Evolutionary conservation across 2,888 invertebrate species (phyloP).

Genomic region (Cremastinae sp.): DNA sequence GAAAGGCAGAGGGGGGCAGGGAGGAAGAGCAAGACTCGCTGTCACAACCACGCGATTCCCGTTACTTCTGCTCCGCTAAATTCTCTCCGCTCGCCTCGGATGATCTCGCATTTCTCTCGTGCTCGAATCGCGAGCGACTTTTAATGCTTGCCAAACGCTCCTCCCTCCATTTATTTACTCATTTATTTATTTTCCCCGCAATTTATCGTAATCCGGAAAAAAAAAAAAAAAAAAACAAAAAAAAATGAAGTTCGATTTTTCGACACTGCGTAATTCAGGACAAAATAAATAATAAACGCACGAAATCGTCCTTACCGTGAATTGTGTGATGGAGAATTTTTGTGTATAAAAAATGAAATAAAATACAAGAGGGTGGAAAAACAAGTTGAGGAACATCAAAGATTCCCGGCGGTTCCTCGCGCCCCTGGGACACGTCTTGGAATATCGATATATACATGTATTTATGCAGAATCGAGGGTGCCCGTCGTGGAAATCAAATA

Average conservation of each 20-base stretch:
- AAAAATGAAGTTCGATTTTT: too few relatives aligned
- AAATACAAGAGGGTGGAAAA: constrained; percentile 40
- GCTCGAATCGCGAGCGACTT: constrained; percentile 68
- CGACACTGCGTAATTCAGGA: constrained; percentile 7
- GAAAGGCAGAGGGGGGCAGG: constrained; percentile 21
- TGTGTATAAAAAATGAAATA: constrained; percentile 57
- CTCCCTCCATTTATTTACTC: constrained; percentile 55
- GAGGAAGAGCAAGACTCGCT: constrained; percentile 40
- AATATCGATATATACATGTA: constrained; percentile 71
- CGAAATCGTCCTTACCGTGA: not conserved
- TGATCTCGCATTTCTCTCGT: constrained; percentile 70
- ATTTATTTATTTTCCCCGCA: constrained; percentile 22
- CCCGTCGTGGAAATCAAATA: constrained; percentile 74
- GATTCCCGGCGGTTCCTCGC: constrained; percentile 64
- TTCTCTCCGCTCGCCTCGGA: constrained; percentile 64
- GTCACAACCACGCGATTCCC: constrained; percentile 70
- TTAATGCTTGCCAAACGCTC: constrained; percentile 70
- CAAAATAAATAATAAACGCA: constrained; percentile 2
- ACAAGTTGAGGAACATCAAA: constrained; percentile 46
- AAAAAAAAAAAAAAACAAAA: not conserved
- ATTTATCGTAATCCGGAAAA: not conserved
- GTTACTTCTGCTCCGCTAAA: constrained; percentile 73
- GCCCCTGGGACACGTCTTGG: constrained; percentile 52
- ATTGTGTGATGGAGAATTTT: not conserved
- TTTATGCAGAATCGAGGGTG: constrained; percentile 53